Conservation (phyloP, 2,888 invertebrate species). For the Cyaniris semiargus region DNA sequence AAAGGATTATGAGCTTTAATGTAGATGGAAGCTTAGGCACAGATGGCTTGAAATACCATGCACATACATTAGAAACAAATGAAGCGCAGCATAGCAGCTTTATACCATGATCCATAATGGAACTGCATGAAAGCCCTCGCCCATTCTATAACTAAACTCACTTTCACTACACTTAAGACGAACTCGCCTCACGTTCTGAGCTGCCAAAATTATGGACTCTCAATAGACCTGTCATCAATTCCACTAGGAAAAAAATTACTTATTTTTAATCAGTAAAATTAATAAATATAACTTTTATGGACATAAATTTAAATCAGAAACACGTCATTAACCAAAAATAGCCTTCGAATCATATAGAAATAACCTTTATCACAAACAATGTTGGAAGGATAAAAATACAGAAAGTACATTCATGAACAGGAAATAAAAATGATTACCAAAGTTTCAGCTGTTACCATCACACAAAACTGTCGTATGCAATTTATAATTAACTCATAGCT, state of each 20-base stretch:
- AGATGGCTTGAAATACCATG: slow-evolving; percentile 8
- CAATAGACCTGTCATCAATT: slow-evolving; percentile 56
- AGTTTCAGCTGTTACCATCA: slow-evolving; percentile 27
- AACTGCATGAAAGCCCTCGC: slow-evolving; percentile 46
- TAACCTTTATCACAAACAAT: background rate
- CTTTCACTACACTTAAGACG: slow-evolving; percentile 47
- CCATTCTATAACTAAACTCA: slow-evolving; percentile 51
- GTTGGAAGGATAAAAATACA: slow-evolving; percentile 5
- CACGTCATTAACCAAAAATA: slow-evolving; percentile 1
- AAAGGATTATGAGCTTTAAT: slow-evolving; percentile 2
- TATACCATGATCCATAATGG: slow-evolving; percentile 37
- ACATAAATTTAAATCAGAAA: background rate
- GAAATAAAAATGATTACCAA: slow-evolving; percentile 19
- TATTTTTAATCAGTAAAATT: slow-evolving; percentile 32
- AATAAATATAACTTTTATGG: background rate
- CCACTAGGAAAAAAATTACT: slow-evolving; percentile 54
- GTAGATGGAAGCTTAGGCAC: slow-evolving; percentile 3
- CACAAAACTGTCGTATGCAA: slow-evolving; percentile 15
- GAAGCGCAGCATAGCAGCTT: background rate
- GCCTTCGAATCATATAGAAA: background rate
- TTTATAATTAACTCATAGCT: slow-evolving; percentile 26
- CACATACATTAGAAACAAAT: slow-evolving; percentile 19
- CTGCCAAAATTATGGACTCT: slow-evolving; percentile 51
- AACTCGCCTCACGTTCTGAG: slow-evolving; percentile 49
- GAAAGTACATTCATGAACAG: background rate